These are phyloP conservation scores for Halcyon leucocephala DNA, from an alignment of 2,797 vertebrate species.

Conservation along the genomic window DNA sequence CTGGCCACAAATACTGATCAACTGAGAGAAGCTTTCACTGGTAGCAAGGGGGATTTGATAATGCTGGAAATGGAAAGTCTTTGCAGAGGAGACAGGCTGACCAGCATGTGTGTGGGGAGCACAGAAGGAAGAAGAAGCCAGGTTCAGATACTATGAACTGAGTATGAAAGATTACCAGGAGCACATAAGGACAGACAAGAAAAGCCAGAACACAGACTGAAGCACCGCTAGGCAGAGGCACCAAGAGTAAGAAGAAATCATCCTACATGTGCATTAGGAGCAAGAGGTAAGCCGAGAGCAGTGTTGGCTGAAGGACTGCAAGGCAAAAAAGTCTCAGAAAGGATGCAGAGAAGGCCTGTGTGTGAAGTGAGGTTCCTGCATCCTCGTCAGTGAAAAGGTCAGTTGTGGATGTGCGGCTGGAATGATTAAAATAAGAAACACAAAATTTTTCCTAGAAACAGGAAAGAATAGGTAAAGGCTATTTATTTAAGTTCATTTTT, in stretches of 20 bases:
- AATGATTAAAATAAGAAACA: not conserved
- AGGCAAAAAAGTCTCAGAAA: not conserved
- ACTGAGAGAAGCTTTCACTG: not conserved
- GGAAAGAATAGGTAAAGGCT: not conserved
- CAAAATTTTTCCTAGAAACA: not conserved
- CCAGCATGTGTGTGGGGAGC: rapidly evolving
- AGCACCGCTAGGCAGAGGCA: not conserved
- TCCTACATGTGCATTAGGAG: not conserved
- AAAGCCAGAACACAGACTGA: not conserved
- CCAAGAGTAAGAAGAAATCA: not conserved
- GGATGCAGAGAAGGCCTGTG: not conserved
- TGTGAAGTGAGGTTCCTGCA: not conserved
- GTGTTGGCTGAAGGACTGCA: not conserved
- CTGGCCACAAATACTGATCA: not conserved
- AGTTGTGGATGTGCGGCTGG: not conserved
- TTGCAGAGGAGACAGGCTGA: not conserved
- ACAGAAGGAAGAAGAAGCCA: not conserved
- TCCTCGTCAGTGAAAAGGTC: not conserved
- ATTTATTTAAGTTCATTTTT: not conserved
- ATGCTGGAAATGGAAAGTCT: not conserved
- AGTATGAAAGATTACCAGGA: not conserved
- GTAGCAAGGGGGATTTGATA: not conserved
- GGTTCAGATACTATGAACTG: not conserved
- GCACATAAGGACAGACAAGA: not conserved
- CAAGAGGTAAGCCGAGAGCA: not conserved